These are phyloP conservation scores for Zapus hudsonius DNA, from an alignment of 2,113 vertebrate species.

Conservation along the genomic window DNA sequence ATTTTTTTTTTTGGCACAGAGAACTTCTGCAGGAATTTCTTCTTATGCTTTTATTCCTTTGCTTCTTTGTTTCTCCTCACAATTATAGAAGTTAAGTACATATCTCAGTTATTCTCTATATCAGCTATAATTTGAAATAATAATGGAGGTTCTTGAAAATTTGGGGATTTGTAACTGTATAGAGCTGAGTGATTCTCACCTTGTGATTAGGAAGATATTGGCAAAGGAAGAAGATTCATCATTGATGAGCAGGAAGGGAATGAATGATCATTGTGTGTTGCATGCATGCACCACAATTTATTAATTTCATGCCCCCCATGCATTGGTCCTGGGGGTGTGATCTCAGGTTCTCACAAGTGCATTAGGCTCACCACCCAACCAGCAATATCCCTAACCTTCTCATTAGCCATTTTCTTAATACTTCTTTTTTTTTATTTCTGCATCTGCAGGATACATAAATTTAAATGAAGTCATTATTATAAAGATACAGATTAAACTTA, in stretches of 20 bases:
- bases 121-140: background rate
- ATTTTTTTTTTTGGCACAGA: conserved; percentile 22
- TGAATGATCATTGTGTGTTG: background rate
- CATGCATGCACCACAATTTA: background rate
- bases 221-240: background rate
- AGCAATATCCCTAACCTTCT: no score
- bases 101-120: conserved; percentile 4
- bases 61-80: background rate
- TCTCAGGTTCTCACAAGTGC: no score
- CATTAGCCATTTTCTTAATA: background rate
- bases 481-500: background rate
- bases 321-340: no score
- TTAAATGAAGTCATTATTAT: background rate
- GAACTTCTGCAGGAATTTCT: conserved; percentile 1
- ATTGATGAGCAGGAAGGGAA: background rate
- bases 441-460: background rate
- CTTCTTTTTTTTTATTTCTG: background rate
- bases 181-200: background rate
- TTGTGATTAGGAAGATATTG: background rate
- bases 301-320: background rate
- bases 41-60: background rate
- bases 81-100: background rate
- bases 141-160: background rate
- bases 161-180: background rate
- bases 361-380: no score